These are phyloP conservation scores for human DNA, from an alignment of 2,113 vertebrate genomes.

Conservation along the genomic window GRCh38 chr3:6086501-6087000, in stretches of 20 bases:
- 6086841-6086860: neutral
- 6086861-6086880: neutral
- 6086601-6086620: accelerated
- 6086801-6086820: neutral
- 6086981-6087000: conserved; percentile 9
- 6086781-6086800: neutral
- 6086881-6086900: neutral
- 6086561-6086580: neutral
- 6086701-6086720: neutral
- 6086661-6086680: neutral
- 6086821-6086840: neutral
- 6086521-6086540: neutral
- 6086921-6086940: neutral
- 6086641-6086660: neutral
- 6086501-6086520: conserved; percentile 18
- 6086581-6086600: neutral
- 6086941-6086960: neutral
- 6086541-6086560: neutral
- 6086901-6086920: neutral
- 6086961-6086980: neutral
- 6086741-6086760: neutral
- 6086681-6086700: neutral
- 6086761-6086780: neutral
- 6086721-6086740: neutral
- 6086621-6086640: neutral